Evolutionary conservation across 2,888 invertebrate species (phyloP).

Genomic region (Parnassius orleans): DNA sequence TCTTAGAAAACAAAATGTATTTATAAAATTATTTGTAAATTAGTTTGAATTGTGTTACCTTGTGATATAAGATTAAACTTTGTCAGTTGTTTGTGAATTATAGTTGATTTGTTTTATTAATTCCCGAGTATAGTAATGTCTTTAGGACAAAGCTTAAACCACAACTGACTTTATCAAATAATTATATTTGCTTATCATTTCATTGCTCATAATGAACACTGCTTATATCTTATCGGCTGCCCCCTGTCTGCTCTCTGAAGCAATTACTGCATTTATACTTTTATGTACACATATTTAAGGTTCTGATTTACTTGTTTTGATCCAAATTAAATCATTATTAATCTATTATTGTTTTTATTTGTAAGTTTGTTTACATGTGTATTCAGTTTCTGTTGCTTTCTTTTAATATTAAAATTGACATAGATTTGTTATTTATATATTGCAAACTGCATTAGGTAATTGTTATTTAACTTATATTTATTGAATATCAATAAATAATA

Average conservation of each 20-base stretch:
- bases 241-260: conserved; percentile 36
- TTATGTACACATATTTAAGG: conserved; percentile 26
- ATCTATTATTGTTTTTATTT: conserved; percentile 8
- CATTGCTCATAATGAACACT: conserved; percentile 33
- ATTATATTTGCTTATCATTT: conserved; percentile 43
- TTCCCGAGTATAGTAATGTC: conserved; percentile 26
- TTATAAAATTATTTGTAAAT: conserved; percentile 15
- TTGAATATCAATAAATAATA: conserved; percentile 19
- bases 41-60: conserved; percentile 23
- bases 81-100: conserved; percentile 15
- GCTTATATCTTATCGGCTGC: conserved; percentile 36
- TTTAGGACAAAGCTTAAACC: conserved; percentile 30
- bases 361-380: conserved; percentile 4
- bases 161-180: conserved; percentile 44
- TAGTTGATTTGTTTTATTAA: conserved; percentile 5
- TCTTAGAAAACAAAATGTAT: conserved; percentile 17
- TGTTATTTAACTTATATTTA: conserved; percentile 20
- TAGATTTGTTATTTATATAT: conserved; percentile 8
- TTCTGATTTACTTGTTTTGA: conserved; percentile 10
- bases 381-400: conserved; percentile 4
- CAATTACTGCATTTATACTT: conserved; percentile 41
- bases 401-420: conserved; percentile 2
- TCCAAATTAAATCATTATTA: neutral
- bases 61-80: conserved; percentile 19
- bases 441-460: conserved; percentile 18